phyloP scores from a whole-genome alignment of 1,140 invertebrate genomes.

The Euglossa dilemma region DNA sequence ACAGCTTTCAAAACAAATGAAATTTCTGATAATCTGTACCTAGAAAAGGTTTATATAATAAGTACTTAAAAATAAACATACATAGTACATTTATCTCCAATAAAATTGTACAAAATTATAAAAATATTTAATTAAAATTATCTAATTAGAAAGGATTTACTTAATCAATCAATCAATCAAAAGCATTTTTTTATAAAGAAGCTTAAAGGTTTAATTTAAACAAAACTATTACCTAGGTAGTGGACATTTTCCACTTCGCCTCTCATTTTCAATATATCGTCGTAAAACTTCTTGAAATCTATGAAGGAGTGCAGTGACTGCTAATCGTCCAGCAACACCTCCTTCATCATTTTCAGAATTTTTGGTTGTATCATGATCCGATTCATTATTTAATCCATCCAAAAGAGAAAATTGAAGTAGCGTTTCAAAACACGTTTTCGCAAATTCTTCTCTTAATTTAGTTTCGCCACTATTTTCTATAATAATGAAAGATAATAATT shows the following conservation, averaged over 20 bases:
- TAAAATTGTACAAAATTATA: not conserved
- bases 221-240: constrained; percentile 88
- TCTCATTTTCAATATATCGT: constrained; percentile 94
- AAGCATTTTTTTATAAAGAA: constrained; percentile 5
- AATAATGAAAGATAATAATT: constrained; percentile 53
- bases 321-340: constrained; percentile 90
- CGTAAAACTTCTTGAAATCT: constrained; percentile 96
- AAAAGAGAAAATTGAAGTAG: constrained; percentile 95
- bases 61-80: constrained; percentile 58
- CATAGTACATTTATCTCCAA: constrained; percentile 7
- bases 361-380: constrained; percentile 79
- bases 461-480: constrained; percentile 89
- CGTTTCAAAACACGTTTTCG: constrained; percentile 97
- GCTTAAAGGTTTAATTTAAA: not conserved
- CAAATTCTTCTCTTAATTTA: constrained; percentile 96
- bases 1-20: constrained; percentile 98
- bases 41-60: constrained; percentile 81
- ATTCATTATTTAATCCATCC: constrained; percentile 85
- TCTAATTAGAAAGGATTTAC: not conserved
- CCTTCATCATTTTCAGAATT: constrained; percentile 79
- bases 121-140: not conserved
- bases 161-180: not conserved
- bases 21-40: constrained; percentile 96
- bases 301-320: constrained; percentile 94
- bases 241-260: constrained; percentile 94